Evolutionary conservation across 1,140 invertebrate species (phyloP), one percentile per base, ranked within the genome.

Genomic region (Drosophila ironensis): DNA sequence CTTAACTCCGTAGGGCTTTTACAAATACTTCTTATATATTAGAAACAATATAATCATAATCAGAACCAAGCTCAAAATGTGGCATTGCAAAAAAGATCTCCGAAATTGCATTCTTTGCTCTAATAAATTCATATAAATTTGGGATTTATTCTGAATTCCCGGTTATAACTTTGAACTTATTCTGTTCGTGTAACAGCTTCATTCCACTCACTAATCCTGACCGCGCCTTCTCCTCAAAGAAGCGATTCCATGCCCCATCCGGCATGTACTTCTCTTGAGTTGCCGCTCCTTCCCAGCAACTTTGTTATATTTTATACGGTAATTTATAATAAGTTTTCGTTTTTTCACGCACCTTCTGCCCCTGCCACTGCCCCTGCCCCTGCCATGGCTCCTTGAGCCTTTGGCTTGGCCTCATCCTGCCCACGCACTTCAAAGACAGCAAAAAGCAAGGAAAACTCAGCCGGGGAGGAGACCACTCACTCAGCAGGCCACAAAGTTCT

Each of bases 261-360:
- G 28, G 52, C 30, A 59, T 70, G 52, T 59, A 37, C 25, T 8
- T 37, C 33, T 60, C 52, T 47, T 19, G 35, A 28, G 25, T 9
- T 20, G 41, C 35, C 47, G 11, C 30, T 72, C 71, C 59, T 45
- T 50, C 22, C 35, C 45, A 27, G 67, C 35, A 59, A 68, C 54
- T 78, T 77, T 78, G 51, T 73, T 73, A 70, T 73, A 73, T 78
- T 81, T 82, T 76, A 47, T 71, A 73, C 52, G 53, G 73, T 82
- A 86, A 82, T 82, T 82, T 82, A 82, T 82, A 82, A 82, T 86
- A 86, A 78, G 73, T 75, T 82, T 33, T 33, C n/a, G n/a, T 33
- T 33, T 72, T 56, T 73, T 71, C 76, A 84, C 78, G 78, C 77
- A 82, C 77, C 76, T 80, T 81, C 51, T 56, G 52, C 47, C 9